phyloP scores from a whole-genome alignment of 2,113 vertebrate species.

The Strix aluco region DNA sequence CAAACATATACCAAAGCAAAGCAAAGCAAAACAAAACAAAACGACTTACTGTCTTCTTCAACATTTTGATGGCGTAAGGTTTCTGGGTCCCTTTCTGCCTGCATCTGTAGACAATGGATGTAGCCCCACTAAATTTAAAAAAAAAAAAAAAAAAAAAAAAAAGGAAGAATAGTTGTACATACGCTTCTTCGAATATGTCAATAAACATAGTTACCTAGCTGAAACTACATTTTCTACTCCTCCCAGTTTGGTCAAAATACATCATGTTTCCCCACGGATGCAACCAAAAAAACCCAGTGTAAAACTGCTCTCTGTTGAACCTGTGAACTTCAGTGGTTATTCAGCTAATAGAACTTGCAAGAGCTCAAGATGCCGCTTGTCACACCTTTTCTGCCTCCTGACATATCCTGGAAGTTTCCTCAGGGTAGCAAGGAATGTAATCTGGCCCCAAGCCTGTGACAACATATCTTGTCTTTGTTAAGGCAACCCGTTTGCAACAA shows the following conservation, averaged over 20 bases:
- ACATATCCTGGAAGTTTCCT: not conserved
- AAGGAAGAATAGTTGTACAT: slow-evolving; percentile 1
- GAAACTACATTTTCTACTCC: not conserved
- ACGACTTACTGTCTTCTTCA: slow-evolving; percentile 90
- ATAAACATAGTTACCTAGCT: not conserved
- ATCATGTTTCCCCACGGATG: not conserved
- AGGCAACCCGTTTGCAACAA: not conserved
- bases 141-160: not conserved
- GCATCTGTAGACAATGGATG: slow-evolving; percentile 89
- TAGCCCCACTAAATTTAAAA: slow-evolving; percentile 81
- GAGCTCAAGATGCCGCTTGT: not conserved
- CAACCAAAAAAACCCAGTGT: not conserved
- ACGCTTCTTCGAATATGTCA: not conserved
- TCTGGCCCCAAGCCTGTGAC: not conserved
- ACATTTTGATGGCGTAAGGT: slow-evolving; percentile 87
- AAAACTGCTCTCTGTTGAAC: not conserved
- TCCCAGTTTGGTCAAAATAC: not conserved
- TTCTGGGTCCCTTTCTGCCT: slow-evolving; percentile 88
- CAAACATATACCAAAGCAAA: not conserved
- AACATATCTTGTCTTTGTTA: not conserved
- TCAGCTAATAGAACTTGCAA: not conserved
- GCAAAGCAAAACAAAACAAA: slow-evolving; percentile 56
- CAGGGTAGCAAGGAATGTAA: not conserved
- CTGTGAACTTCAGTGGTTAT: not conserved
- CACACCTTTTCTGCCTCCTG: not conserved